A percentile compares a stretch with the other conserved stretches of the same genome.
phyloP scores from a whole-genome alignment of 2,888 invertebrate genomes.

The Pyrrhosoma nymphula region DNA sequence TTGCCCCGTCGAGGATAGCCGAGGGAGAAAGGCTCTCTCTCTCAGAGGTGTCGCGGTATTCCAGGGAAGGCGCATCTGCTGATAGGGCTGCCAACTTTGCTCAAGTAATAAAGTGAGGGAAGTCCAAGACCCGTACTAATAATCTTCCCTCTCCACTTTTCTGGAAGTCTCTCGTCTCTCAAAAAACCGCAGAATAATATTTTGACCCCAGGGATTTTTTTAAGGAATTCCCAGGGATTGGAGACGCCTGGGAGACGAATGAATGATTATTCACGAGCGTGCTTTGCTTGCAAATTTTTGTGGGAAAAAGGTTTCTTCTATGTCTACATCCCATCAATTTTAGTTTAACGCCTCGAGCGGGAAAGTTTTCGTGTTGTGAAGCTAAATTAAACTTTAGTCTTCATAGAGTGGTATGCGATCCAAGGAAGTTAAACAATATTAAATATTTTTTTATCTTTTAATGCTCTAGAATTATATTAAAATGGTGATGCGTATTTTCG shows the following conservation, averaged over 20 bases:
- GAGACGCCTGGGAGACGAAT: not conserved
- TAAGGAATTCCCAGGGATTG: not conserved
- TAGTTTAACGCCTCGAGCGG: no score
- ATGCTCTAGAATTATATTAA: no score
- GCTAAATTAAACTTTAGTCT: no score
- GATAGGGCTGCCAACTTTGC: not conserved
- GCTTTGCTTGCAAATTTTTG: not conserved
- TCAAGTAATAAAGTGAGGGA: not conserved
- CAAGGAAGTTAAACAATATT: no score
- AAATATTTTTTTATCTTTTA: no score
- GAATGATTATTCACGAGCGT: not conserved
- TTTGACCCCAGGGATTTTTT: not conserved
- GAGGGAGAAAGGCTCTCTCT: not conserved
- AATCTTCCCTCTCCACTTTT: not conserved
- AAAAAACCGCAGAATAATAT: not conserved
- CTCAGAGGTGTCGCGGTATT: not conserved
- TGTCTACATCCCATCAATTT: no score
- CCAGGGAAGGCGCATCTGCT: not conserved
- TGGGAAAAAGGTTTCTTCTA: not conserved
- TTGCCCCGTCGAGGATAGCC: not conserved
- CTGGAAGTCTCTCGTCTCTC: not conserved
- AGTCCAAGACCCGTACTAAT: not conserved
- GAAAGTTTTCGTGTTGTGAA: no score
- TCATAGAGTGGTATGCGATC: no score
- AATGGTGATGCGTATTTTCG: no score